phyloP scores from a whole-genome alignment of 2,888 invertebrate genomes.

The Sabellastarte sp. region DNA sequence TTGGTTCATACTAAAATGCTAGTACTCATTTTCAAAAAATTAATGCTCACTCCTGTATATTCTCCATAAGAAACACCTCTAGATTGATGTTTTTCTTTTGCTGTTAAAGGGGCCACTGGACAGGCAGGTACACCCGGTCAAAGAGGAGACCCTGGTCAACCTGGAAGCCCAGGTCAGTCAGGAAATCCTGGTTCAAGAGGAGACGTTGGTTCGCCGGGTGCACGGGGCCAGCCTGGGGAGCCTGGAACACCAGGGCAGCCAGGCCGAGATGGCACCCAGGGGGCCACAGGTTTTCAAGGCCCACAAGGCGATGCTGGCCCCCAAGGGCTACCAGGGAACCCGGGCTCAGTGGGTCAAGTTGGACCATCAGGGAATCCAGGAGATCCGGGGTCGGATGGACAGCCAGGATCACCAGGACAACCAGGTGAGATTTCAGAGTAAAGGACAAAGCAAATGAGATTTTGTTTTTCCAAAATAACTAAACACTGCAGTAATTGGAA shows the following conservation, averaged over 20 bases:
- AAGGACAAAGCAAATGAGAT: no score
- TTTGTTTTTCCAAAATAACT: no score
- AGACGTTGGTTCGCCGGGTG: constrained; percentile 9
- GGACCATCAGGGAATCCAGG: constrained; percentile 18
- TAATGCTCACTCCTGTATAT: no score
- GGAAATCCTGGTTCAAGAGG: constrained; percentile 9
- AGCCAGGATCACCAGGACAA: constrained; percentile 20
- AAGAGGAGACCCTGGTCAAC: constrained; percentile 11
- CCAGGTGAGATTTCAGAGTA: constrained; percentile 16
- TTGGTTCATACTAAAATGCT: no score
- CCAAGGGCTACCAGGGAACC: constrained; percentile 11
- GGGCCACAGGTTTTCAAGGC: not conserved
- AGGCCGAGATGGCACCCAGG: not conserved
- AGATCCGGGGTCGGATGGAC: constrained; percentile 12
- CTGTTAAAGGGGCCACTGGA: constrained; percentile 18
- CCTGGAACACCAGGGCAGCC: constrained; percentile 17
- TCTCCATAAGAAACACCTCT: no score
- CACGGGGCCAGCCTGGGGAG: constrained; percentile 17
- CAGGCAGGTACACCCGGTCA: constrained; percentile 28
- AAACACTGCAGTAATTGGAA: no score
- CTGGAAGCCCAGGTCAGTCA: constrained; percentile 17
- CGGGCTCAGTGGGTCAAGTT: constrained; percentile 10
- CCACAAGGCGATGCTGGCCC: constrained; percentile 8
- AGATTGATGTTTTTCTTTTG: no score
- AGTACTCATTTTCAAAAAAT: no score